Conservation (phyloP, 92 coral and sea anemone genomes). For the Muricea muricata region DNA sequence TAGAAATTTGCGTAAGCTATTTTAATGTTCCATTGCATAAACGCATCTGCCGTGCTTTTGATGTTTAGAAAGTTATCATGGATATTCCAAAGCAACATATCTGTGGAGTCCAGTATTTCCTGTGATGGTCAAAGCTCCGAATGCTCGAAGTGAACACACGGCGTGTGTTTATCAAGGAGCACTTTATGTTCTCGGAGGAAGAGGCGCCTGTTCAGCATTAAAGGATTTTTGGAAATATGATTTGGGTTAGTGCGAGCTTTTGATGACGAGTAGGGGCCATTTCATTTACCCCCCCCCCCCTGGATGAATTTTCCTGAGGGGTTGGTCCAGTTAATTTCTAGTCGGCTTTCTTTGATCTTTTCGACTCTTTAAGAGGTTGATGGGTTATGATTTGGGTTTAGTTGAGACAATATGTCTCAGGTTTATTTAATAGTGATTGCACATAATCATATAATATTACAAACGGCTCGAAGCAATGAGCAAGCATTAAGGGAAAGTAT, state of each 20-base stretch:
- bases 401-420: too few species aligned
- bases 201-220: conserved; percentile 85
- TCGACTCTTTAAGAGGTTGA: too few species aligned
- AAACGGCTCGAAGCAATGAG: too few species aligned
- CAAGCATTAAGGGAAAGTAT: too few species aligned
- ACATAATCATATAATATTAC: too few species aligned
- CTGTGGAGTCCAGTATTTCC: conserved; percentile 99
- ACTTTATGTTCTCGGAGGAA: conserved; percentile 87
- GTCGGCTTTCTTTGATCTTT: too few species aligned
- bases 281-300: too few species aligned
- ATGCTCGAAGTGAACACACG: conserved; percentile 90
- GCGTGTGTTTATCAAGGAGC: conserved; percentile 83
- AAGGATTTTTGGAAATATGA: conserved; percentile 99
- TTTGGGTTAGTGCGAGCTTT: conserved; percentile 66
- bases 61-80: conserved; percentile 36
- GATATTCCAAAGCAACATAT: conserved; percentile 79
- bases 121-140: conserved; percentile 73
- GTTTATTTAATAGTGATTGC: too few species aligned
- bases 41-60: background rate
- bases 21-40: background rate
- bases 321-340: too few species aligned
- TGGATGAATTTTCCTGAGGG: too few species aligned
- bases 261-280: background rate
- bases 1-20: background rate
- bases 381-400: too few species aligned